Conservation (phyloP, 2,888 invertebrate genomes). For the Pristionchus maxplancki region DNA sequence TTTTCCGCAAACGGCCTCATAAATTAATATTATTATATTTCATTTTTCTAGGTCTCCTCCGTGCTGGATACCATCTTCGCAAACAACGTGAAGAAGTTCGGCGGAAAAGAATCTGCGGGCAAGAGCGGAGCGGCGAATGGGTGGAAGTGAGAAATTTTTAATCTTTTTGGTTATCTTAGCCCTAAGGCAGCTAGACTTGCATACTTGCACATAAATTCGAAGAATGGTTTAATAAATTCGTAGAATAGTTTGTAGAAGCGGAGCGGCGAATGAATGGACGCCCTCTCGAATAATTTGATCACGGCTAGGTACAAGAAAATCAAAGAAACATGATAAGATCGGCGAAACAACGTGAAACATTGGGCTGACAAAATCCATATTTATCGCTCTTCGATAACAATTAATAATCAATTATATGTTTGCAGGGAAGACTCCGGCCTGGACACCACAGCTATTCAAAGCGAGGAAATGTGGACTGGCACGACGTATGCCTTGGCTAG, state of each 20-base stretch:
- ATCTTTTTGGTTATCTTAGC: neutral
- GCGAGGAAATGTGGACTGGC: constrained; percentile 94
- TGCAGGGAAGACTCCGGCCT: constrained; percentile 80
- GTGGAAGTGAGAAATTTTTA: constrained; percentile 80
- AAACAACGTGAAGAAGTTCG: constrained; percentile 88
- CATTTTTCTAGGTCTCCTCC: constrained; percentile 75
- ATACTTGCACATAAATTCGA: too few relatives aligned
- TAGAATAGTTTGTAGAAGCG: too few relatives aligned
- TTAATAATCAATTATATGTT: too few relatives aligned
- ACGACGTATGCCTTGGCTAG: constrained; percentile 90
- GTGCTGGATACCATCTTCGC: constrained; percentile 86
- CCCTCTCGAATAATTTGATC: too few relatives aligned
- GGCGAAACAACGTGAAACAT: too few relatives aligned
- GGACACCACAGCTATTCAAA: constrained; percentile 86
- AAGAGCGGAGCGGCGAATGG: constrained; percentile 93
- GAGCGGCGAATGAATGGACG: neutral
- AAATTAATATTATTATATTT: neutral
- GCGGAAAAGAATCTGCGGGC: constrained; percentile 82
- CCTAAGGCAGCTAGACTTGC: too few relatives aligned
- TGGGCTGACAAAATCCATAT: too few relatives aligned
- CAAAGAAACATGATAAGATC: too few relatives aligned
- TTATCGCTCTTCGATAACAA: too few relatives aligned
- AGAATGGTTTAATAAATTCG: too few relatives aligned
- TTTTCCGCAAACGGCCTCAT: too few relatives aligned
- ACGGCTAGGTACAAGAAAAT: too few relatives aligned